Base-by-base conservation (phyloP, 35 echinoderm and acorn worm genomes). In the Strongylocentrotus purpuratus region DNA sequence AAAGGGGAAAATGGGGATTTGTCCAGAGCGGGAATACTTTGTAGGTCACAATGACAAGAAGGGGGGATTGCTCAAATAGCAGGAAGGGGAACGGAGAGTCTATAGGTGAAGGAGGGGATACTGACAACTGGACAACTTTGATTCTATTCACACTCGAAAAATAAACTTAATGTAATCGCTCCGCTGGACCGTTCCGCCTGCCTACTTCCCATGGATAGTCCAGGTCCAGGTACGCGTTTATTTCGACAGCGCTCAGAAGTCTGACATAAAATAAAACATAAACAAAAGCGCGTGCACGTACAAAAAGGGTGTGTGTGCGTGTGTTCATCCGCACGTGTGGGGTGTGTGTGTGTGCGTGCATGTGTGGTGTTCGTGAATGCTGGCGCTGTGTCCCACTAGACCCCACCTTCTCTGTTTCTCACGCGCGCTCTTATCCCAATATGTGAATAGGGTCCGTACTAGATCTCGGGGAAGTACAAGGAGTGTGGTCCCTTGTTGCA, bases 71-170 rank as follows among this genome's bases (percentile, higher is more conserved):
- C 25, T 78, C 65, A 78, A 78, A 2, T 78, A 28, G 18, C 20
- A 78, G 65, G 65, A 78, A 78, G 65, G 65, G 65, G 65, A 25
- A 78, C 5, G 65, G 65, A 78, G 6, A n/a, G 65, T 7, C 25
- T 78, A 78, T n/a, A 78, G 65, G 65, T 78, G 65, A 78, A 78
- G 65, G 65, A 78, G 65, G 65, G 65, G 65, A 78, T 78, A 78
- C 65, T 78, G 65, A 78, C 65, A 78, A 78, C 65, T 78, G 65
- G 65, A n/a, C 18, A 78, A 78, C 65, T 28, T 78, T 28, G 65
- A 8, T 18, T 18, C 65, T 78, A n/a, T 78, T n/a, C 65, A 78
- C 65, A 78, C 22, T 78, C 65, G 20, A 78, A 78, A 28, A 78
- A 22, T 28, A 7, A 7, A 0, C 22, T 78, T 7, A 7, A 78